phyloP scores from a whole-genome alignment of 2,113 vertebrate species.

The Panurus biarmicus region DNA sequence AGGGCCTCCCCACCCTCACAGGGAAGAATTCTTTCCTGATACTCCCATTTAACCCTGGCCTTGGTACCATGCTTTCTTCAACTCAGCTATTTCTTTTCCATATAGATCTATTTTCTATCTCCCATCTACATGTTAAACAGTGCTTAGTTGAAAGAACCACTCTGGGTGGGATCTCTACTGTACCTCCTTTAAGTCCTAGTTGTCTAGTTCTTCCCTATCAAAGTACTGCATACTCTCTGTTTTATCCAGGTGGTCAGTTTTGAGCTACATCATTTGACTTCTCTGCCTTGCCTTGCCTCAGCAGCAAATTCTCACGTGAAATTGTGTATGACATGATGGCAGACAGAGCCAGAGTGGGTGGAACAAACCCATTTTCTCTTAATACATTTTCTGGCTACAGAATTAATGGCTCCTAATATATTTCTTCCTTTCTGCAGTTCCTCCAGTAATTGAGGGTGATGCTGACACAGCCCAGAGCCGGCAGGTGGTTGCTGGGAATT shows the following conservation, averaged over 20 bases:
- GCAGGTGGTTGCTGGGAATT: constrained; percentile 78
- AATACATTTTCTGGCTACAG: constrained; percentile 1
- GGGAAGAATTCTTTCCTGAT: rapidly evolving
- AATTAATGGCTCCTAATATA: neutral
- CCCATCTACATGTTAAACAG: neutral
- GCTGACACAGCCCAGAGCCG: constrained; percentile 66
- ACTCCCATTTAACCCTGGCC: neutral
- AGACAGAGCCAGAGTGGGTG: neutral
- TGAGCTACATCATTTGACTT: neutral
- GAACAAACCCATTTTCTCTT: neutral
- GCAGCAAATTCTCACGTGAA: neutral
- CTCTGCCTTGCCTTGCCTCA: neutral
- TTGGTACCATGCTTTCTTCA: neutral
- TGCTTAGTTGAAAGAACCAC: neutral
- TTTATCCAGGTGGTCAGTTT: neutral
- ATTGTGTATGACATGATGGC: neutral
- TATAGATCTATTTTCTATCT: neutral
- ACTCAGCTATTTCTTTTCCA: neutral
- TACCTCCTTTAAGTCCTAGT: neutral
- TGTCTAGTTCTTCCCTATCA: neutral
- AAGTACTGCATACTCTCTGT: neutral
- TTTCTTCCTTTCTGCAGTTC: constrained; percentile 72
- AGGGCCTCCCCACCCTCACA: neutral
- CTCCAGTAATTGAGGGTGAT: constrained; percentile 81
- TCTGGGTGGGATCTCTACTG: neutral